phyloP scores from a whole-genome alignment of 2,113 vertebrate genomes.

The Seriola quinqueradiata region DNA sequence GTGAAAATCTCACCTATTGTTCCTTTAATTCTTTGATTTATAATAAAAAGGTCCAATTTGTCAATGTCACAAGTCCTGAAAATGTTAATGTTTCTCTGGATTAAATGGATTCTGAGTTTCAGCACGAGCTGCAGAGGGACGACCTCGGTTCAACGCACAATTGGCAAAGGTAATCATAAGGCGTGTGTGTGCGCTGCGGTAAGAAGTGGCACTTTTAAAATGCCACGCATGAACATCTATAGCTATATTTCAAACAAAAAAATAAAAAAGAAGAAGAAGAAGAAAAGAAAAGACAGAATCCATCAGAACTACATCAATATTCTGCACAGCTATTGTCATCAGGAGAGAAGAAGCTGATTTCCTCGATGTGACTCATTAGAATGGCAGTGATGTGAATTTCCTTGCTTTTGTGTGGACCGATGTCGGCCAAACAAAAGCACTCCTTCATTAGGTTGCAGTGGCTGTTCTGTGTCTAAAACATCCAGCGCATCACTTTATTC shows the following conservation, averaged over 20 bases:
- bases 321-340: constrained; percentile 21
- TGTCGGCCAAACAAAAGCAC: constrained; percentile 19
- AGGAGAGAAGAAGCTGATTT: constrained; percentile 38
- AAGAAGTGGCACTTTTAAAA: background rate
- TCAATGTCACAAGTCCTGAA: constrained; percentile 1
- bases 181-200: background rate
- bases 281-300: background rate
- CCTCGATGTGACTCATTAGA: constrained; percentile 21
- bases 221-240: background rate
- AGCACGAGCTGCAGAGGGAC: background rate
- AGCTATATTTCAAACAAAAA: background rate
- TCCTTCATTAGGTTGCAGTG: constrained; percentile 15
- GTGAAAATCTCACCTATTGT: too few species aligned
- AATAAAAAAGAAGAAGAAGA: background rate
- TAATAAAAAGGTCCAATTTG: background rate
- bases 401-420: background rate
- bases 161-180: background rate
- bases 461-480: background rate
- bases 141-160: constrained; percentile 1
- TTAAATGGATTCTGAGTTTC: too few species aligned
- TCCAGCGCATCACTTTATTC: background rate
- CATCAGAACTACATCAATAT: constrained; percentile 49
- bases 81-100: background rate
- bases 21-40: background rate
- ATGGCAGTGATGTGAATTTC: constrained; percentile 15